A percentile compares a stretch with the other conserved stretches of the same genome.
Evolutionary conservation across 2,113 vertebrate genomes (phyloP).

Genomic region (Proterorhinus semilunaris): DNA sequence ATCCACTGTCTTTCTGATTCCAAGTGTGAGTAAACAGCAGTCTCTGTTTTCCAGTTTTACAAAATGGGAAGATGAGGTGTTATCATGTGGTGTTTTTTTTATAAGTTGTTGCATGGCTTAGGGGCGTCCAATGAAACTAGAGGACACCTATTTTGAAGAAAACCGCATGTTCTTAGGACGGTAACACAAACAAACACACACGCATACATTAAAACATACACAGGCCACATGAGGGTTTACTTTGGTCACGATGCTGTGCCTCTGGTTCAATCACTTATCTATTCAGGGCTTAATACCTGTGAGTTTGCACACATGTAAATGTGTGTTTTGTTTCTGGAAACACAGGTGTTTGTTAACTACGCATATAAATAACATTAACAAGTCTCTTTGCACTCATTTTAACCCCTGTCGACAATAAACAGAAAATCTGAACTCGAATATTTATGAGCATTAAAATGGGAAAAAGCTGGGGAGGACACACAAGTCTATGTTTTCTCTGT

Average conservation of each 20-base stretch:
- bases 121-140: slow-evolving; percentile 23
- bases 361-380: too few species aligned
- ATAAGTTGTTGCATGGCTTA: slow-evolving; percentile 43
- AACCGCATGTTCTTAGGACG: too few species aligned
- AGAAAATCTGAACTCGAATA: too few species aligned
- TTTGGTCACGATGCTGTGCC: slow-evolving; percentile 26
- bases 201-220: slow-evolving; percentile 17
- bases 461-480: background rate
- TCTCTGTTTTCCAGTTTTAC: slow-evolving; percentile 32
- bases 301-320: background rate
- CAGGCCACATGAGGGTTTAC: slow-evolving; percentile 28
- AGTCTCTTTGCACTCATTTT: too few species aligned
- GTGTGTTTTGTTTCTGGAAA: background rate
- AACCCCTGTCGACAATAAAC: too few species aligned
- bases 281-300: slow-evolving; percentile 10
- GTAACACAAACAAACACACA: background rate
- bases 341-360: background rate
- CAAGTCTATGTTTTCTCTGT: background rate
- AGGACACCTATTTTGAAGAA: slow-evolving; percentile 1
- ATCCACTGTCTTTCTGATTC: too few species aligned
- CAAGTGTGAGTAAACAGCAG: background rate
- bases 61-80: slow-evolving; percentile 60
- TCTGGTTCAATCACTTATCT: slow-evolving; percentile 47
- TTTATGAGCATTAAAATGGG: background rate
- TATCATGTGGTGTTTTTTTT: slow-evolving; percentile 37